phyloP scores from a whole-genome alignment of 2,113 vertebrate species.

The Zosterops lateralis region DNA sequence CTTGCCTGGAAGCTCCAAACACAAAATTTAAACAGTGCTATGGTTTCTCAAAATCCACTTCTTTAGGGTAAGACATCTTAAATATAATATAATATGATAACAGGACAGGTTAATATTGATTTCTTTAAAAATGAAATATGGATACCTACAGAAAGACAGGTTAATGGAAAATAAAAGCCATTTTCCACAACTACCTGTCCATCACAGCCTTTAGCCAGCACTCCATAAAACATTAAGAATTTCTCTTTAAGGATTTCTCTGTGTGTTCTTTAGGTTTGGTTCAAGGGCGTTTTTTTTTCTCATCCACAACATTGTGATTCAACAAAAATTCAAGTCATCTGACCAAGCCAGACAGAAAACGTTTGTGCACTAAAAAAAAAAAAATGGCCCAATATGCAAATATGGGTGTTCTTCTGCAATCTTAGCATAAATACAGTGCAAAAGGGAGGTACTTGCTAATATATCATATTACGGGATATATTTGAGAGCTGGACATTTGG shows the following conservation, averaged over 20 bases:
- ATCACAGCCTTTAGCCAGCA: not conserved
- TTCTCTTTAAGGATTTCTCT: not conserved
- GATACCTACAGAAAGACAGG: not conserved
- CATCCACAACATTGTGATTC: not conserved
- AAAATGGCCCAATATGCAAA: not conserved
- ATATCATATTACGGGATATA: not conserved
- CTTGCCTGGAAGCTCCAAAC: not conserved
- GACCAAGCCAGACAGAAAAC: not conserved
- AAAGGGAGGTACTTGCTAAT: not conserved
- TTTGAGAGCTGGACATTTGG: not conserved
- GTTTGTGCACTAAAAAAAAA: not conserved
- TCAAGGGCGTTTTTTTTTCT: not conserved
- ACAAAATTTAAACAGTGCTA: not conserved
- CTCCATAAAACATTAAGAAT: not conserved
- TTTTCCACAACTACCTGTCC: not conserved
- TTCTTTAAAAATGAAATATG: too few species aligned
- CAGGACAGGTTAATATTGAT: too few species aligned
- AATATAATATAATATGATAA: not conserved
- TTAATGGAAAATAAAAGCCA: not conserved
- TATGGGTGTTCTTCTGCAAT: not conserved
- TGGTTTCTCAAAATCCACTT: not conserved
- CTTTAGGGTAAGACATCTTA: not conserved
- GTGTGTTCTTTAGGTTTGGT: not conserved
- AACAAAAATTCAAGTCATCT: not conserved
- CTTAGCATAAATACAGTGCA: conserved; percentile 19